Evolutionary conservation across 2,113 vertebrate species (phyloP).

Genomic region (Poeciliopsis retropinna): DNA sequence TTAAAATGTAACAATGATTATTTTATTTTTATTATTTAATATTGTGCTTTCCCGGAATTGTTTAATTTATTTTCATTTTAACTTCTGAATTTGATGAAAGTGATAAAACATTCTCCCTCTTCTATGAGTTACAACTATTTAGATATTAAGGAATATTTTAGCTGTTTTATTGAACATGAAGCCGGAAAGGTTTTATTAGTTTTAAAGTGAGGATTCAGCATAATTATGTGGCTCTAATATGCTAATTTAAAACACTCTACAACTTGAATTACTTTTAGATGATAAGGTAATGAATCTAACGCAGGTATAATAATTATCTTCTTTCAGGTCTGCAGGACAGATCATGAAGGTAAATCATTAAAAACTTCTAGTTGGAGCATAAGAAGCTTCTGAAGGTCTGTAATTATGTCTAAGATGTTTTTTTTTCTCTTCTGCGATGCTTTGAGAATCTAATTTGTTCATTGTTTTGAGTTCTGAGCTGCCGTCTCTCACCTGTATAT

Average conservation of each 20-base stretch:
- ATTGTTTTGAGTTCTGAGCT: neutral
- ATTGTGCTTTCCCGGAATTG: too few relatives aligned
- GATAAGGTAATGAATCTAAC: neutral
- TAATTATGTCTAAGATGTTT: neutral
- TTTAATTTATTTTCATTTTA: too few relatives aligned
- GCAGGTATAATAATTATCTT: neutral
- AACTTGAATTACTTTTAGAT: neutral
- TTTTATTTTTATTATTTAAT: too few relatives aligned
- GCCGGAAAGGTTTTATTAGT: neutral
- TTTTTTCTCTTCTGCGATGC: neutral
- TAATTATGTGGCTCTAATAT: neutral
- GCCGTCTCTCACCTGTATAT: slow-evolving; percentile 32
- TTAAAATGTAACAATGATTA: too few relatives aligned
- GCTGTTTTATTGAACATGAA: neutral
- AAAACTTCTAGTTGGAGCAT: neutral
- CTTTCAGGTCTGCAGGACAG: neutral
- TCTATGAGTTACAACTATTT: too few relatives aligned
- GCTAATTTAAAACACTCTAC: neutral
- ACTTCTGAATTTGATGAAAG: too few relatives aligned
- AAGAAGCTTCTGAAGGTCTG: neutral
- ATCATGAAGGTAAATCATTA: neutral
- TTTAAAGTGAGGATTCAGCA: neutral
- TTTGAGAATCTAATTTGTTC: slow-evolving; percentile 25
- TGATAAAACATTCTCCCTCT: too few relatives aligned
- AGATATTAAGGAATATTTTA: too few relatives aligned